A percentile compares a stretch with the other conserved stretches of the same genome.
These are phyloP conservation scores for Dromococcyx pavoninus DNA, from an alignment of 2,797 vertebrate species.

Conservation along the genomic window DNA sequence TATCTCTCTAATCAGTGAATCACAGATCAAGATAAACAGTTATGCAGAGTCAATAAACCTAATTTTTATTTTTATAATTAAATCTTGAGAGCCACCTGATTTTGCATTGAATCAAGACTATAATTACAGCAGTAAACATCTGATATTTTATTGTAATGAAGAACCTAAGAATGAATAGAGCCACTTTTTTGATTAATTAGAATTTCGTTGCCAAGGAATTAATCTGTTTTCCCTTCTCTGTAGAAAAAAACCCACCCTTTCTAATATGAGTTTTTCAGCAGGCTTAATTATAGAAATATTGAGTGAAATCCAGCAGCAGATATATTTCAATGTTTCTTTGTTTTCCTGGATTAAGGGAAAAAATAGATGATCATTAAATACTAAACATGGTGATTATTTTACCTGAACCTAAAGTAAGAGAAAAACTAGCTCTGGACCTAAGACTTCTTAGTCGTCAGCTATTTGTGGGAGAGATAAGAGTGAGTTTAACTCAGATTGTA, in stretches of 20 bases:
- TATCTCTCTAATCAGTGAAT: constrained; percentile 34
- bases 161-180: constrained; percentile 54
- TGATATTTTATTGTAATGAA: constrained; percentile 49
- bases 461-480: neutral
- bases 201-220: constrained; percentile 76
- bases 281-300: constrained; percentile 70
- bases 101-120: constrained; percentile 15
- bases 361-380: neutral
- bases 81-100: constrained; percentile 46
- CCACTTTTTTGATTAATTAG: constrained; percentile 71
- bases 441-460: neutral
- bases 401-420: neutral
- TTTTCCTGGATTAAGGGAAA: neutral
- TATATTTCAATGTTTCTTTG: constrained; percentile 33
- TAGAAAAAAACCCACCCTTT: constrained; percentile 14
- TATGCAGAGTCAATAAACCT: neutral
- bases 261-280: constrained; percentile 67
- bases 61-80: constrained; percentile 52
- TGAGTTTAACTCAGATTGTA: neutral
- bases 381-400: neutral
- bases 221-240: constrained; percentile 61
- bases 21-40: constrained; percentile 44
- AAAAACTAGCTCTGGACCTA: neutral
- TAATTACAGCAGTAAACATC: constrained; percentile 49
- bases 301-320: constrained; percentile 50